A percentile compares a stretch with the other conserved stretches of the same genome.
phyloP scores from a whole-genome alignment of 2,113 vertebrate species.

The Heterocephalus glaber region DNA sequence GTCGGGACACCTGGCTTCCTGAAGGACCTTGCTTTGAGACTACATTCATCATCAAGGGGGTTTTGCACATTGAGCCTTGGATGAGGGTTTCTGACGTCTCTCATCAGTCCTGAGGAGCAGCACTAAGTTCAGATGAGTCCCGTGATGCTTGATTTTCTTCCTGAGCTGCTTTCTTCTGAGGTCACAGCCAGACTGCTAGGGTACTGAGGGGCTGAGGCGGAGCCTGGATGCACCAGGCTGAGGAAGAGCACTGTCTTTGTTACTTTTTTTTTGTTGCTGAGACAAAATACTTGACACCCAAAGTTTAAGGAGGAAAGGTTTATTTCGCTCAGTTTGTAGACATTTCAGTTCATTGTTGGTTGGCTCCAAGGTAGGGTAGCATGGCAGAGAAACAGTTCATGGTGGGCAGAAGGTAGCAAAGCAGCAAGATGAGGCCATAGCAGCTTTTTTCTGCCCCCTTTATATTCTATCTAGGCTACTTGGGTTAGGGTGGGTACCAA shows the following conservation, averaged over 20 bases:
- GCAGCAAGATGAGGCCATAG: not conserved
- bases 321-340: not conserved
- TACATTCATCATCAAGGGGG: not conserved
- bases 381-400: not conserved
- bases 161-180: not conserved
- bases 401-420: not conserved
- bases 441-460: not conserved
- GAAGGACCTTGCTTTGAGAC: not conserved
- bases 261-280: too few species aligned
- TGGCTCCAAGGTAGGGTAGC: not conserved
- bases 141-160: not conserved
- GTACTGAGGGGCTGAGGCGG: not conserved
- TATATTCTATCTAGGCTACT: not conserved
- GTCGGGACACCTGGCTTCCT: not conserved
- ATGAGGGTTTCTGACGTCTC: not conserved
- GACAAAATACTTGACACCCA: too few species aligned
- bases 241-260: not conserved
- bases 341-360: not conserved
- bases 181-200: not conserved
- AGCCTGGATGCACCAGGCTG: not conserved
- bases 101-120: not conserved
- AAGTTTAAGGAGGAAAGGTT: not conserved
- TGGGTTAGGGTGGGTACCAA: too few species aligned
- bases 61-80: not conserved
- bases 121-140: not conserved